Evolutionary conservation across 2,888 invertebrate genomes (phyloP), one percentile per base, ranked within the genome.

Genomic region (Drosophila maculinotata): DNA sequence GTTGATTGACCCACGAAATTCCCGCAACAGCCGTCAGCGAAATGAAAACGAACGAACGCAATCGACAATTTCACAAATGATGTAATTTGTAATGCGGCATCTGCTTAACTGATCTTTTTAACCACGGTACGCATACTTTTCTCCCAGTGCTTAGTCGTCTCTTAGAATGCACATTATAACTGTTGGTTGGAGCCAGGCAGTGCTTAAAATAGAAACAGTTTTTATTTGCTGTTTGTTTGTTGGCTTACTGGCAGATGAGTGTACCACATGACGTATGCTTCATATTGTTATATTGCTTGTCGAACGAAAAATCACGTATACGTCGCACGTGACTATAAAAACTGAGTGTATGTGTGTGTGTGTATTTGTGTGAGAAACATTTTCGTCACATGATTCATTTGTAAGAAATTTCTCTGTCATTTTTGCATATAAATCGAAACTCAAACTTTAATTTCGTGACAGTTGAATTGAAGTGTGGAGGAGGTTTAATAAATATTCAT

Each of bases 1-100:
- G 83, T 83, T 83, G 79, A 83, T 71, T 83, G 83, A 83, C 87
- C 83, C 84, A 71, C 69, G 73, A 69, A 69, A 68, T 63, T 62
- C 60, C 48, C 44, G 53, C 49, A 42, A 47, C 47, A 41, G 51
- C 30, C 31, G 51, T 44, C 60, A 57, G 48, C 66, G 63, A 17
- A 72, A 65, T 66, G 62, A 74, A 77, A 65, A 48, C 62, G 62
- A 78, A 70, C 28, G 70, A 57, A 75, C 64, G 58, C 63, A 75
- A 62, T 60, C 72, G 53, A 60, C 59, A 73, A 69, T 77, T 81
- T 75, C 67, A 77, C 74, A 84, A 87, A 81, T 87, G 87, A 84
- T 84, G 83, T 84, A 84, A 84, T 87, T 76, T 57, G 17, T 26
- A 52, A 56, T 39, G 30, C 15, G 14, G 41, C 38, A 28, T 59